Conservation (phyloP, 2,113 vertebrate species). For the Noturus placidus region DNA sequence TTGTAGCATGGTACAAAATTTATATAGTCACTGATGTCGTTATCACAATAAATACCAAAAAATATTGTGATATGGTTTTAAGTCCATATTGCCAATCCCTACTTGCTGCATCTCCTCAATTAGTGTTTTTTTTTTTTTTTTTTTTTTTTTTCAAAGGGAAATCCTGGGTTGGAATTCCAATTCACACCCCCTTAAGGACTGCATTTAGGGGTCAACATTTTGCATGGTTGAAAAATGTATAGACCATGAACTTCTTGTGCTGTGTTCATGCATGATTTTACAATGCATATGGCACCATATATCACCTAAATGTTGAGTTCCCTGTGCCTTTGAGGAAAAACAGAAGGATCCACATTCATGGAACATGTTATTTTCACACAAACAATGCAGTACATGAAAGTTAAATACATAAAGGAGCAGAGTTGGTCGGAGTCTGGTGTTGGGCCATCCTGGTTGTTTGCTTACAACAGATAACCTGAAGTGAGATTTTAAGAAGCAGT, state of each 20-base stretch:
- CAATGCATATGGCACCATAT: neutral
- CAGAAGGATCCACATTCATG: neutral
- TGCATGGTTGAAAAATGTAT: neutral
- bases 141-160: neutral
- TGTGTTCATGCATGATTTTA: neutral
- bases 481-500: neutral
- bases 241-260: neutral
- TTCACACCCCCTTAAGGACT: neutral
- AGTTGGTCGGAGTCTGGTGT: neutral
- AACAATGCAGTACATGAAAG: neutral
- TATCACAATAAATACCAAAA: too few relatives aligned
- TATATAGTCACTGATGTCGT: too few relatives aligned
- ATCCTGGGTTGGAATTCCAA: neutral
- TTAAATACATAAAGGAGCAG: neutral
- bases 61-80: too few relatives aligned
- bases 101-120: neutral
- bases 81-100: too few relatives aligned
- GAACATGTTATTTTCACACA: neutral
- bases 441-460: neutral
- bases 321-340: neutral
- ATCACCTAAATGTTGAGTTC: neutral
- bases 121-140: neutral
- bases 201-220: neutral
- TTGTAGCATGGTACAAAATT: too few relatives aligned
- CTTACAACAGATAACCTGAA: neutral